phyloP scores from a whole-genome alignment of 1,140 invertebrate species.

The Amphibalanus amphitrite region DNA sequence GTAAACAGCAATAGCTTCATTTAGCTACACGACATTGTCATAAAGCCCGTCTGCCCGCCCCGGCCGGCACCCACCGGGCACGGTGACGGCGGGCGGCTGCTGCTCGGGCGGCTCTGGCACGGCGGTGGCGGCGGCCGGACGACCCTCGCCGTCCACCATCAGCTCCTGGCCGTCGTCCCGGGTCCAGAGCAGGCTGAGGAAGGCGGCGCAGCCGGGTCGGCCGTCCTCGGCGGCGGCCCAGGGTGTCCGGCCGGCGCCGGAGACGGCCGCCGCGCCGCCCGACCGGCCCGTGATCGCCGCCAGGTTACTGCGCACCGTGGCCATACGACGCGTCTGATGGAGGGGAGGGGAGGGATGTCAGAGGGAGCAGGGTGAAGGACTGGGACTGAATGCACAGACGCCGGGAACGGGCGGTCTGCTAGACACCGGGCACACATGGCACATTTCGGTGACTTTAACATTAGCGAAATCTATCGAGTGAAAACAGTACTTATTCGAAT shows the following conservation, averaged over 20 bases:
- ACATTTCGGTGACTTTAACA: too few species aligned
- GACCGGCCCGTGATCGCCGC: not conserved
- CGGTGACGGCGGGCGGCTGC: not conserved
- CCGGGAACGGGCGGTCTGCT: too few species aligned
- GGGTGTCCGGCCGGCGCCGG: not conserved
- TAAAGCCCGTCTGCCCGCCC: too few species aligned
- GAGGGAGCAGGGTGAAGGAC: too few species aligned
- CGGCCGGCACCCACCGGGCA: not conserved
- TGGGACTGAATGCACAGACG: too few species aligned
- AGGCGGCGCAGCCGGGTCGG: not conserved
- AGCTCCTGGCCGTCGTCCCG: not conserved
- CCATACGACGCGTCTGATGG: not conserved
- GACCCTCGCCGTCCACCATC: not conserved
- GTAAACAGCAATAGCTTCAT: too few species aligned
- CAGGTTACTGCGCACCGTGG: not conserved
- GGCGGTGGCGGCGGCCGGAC: too few species aligned
- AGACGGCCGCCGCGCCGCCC: not conserved
- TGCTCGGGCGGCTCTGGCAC: not conserved
- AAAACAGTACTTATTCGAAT: too few species aligned
- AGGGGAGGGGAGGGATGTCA: not conserved
- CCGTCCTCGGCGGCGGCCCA: not conserved
- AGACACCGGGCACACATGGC: too few species aligned
- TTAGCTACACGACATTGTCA: too few species aligned
- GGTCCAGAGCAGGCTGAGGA: not conserved
- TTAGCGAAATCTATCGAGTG: too few species aligned